Percentiles rank a stretch among this genome's conserved stretches.
Evolutionary conservation across 2,888 invertebrate genomes (phyloP).

Genomic region (Ptilodon capucinus): DNA sequence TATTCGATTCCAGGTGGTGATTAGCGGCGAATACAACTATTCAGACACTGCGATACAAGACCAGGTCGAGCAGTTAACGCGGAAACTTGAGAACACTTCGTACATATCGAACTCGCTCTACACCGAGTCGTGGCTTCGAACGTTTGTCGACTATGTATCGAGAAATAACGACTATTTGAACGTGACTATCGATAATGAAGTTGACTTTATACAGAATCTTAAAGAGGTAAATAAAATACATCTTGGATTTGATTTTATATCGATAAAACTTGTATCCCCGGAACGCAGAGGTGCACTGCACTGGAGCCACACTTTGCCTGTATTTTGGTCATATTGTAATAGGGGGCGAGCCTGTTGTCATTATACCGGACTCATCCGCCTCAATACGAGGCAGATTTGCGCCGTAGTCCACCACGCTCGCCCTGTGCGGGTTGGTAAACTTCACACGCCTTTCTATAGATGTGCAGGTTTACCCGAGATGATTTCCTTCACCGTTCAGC

Average conservation of each 20-base stretch:
- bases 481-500: too few relatives aligned
- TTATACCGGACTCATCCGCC: too few relatives aligned
- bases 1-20: constrained; percentile 85
- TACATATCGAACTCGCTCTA: constrained; percentile 91
- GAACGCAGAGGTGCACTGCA: too few relatives aligned
- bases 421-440: too few relatives aligned
- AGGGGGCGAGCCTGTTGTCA: too few relatives aligned
- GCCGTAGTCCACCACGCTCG: too few relatives aligned
- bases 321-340: too few relatives aligned
- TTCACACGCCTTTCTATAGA: too few relatives aligned
- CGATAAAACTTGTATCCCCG: too few relatives aligned
- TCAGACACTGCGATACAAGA: constrained; percentile 89
- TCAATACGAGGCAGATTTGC: too few relatives aligned
- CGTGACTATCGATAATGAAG: constrained; percentile 88
- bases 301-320: too few relatives aligned
- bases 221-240: constrained; percentile 83
- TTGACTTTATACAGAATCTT: constrained; percentile 87
- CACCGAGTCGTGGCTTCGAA: constrained; percentile 94
- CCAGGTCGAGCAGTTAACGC: constrained; percentile 90
- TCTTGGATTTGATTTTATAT: background rate
- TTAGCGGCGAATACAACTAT: constrained; percentile 91
- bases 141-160: constrained; percentile 89
- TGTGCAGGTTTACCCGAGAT: too few relatives aligned
- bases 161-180: constrained; percentile 89
- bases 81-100: constrained; percentile 89